Percentiles rank a stretch among this genome's conserved stretches.
Conservation (phyloP, 2,113 vertebrate genomes). For the Rutilus rutilus region DNA sequence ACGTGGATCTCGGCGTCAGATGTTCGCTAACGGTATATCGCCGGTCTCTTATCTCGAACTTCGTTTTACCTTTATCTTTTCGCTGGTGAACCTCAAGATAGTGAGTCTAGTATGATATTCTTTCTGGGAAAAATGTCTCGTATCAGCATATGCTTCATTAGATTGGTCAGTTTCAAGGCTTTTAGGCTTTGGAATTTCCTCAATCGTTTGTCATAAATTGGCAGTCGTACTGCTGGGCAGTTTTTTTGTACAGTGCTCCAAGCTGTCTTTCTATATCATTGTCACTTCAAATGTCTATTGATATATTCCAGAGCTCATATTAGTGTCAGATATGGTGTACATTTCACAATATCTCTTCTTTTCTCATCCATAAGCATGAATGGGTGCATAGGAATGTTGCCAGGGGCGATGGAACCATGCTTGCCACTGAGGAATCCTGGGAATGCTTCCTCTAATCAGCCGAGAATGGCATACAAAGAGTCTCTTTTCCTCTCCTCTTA, state of each 20-base stretch:
- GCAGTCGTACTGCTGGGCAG: neutral
- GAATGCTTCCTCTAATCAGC: conserved; percentile 70
- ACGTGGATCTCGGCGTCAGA: too few species aligned
- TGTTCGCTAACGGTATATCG: too few species aligned
- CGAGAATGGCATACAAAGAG: conserved; percentile 69
- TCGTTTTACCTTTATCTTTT: too few species aligned
- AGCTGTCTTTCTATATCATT: neutral
- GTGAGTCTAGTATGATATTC: neutral
- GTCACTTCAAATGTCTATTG: neutral
- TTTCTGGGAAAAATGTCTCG: neutral
- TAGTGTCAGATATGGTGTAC: conserved; percentile 14
- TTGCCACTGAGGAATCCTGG: conserved; percentile 70
- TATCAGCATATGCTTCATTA: neutral
- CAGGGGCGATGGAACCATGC: conserved; percentile 62
- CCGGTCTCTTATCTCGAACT: too few species aligned
- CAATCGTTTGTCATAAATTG: neutral
- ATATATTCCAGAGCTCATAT: neutral
- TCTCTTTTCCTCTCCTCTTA: conserved; percentile 65
- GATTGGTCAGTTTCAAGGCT: neutral
- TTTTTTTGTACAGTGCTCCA: neutral
- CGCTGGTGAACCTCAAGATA: too few species aligned
- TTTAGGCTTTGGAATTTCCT: neutral
- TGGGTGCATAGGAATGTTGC: conserved; percentile 73
- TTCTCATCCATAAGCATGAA: conserved; percentile 69
- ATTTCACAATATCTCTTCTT: conserved; percentile 65